These are phyloP conservation scores for Epistrophella euchroma DNA, from an alignment of 2,888 invertebrate species.

Conservation along the genomic window DNA sequence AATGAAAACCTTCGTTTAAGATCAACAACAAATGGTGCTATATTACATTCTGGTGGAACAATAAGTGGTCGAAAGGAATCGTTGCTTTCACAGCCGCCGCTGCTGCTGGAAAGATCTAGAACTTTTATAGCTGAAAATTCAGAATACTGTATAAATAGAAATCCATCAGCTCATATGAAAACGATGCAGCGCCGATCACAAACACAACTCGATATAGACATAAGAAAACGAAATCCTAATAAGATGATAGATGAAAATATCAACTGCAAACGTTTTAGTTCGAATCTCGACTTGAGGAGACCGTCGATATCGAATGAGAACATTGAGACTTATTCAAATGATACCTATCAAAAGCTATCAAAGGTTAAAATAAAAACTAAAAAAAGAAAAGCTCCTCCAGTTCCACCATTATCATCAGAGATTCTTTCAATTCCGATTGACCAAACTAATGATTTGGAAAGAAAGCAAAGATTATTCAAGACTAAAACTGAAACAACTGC, in stretches of 20 bases:
- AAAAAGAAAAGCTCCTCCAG: slow-evolving; percentile 90
- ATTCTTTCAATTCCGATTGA: not conserved
- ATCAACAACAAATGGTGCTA: slow-evolving; percentile 92
- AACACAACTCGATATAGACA: slow-evolving; percentile 76
- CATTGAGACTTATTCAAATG: slow-evolving; percentile 22
- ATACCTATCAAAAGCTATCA: slow-evolving; percentile 63
- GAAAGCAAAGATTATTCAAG: slow-evolving; percentile 87
- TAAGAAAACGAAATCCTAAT: slow-evolving; percentile 60
- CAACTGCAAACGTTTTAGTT: slow-evolving; percentile 11
- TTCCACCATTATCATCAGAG: slow-evolving; percentile 73
- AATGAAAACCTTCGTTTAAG: slow-evolving; percentile 87
- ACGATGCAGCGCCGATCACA: slow-evolving; percentile 76
- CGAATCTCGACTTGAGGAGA: slow-evolving; percentile 20
- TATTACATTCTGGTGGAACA: slow-evolving; percentile 92
- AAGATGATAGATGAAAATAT: not conserved
- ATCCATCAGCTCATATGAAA: not conserved
- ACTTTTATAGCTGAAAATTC: slow-evolving; percentile 74
- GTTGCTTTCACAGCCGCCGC: slow-evolving; percentile 5
- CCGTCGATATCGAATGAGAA: not conserved
- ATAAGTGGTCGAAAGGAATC: slow-evolving; percentile 88
- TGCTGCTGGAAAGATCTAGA: slow-evolving; percentile 77
- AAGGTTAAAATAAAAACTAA: slow-evolving; percentile 85
- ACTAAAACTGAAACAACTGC: slow-evolving; percentile 88
- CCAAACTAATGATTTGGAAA: slow-evolving; percentile 21
- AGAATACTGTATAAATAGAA: not conserved